These are phyloP conservation scores for Formica exsecta DNA, from an alignment of 1,140 invertebrate species.

Conservation along the genomic window DNA sequence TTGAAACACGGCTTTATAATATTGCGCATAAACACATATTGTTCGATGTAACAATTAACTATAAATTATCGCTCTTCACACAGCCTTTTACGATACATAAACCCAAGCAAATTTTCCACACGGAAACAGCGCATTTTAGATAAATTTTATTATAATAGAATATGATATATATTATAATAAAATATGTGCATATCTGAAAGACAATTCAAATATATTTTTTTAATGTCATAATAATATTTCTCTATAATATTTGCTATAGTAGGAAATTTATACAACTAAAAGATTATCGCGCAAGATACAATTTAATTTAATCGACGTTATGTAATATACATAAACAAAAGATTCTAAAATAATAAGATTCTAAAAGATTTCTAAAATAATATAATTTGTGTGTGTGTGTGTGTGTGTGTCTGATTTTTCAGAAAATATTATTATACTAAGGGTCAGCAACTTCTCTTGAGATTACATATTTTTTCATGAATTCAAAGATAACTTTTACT, in stretches of 20 bases:
- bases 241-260: neutral
- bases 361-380: neutral
- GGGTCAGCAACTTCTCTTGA: neutral
- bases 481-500: neutral
- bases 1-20: constrained; percentile 51
- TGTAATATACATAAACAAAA: neutral
- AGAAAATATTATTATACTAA: neutral
- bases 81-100: constrained; percentile 43
- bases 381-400: neutral
- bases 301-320: neutral
- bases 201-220: neutral
- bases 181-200: neutral
- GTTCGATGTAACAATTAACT: constrained; percentile 49
- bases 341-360: too few relatives aligned
- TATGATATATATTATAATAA: neutral
- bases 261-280: neutral
- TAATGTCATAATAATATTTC: neutral
- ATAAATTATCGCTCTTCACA: constrained; percentile 49
- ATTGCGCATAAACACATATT: constrained; percentile 51
- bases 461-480: neutral
- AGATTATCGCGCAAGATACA: neutral
- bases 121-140: constrained; percentile 30
- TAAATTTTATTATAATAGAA: constrained; percentile 13
- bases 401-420: neutral
- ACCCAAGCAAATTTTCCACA: constrained; percentile 11